These are phyloP conservation scores for Tapirus terrestris DNA, from an alignment of 2,113 vertebrate genomes.

Conservation along the genomic window DNA sequence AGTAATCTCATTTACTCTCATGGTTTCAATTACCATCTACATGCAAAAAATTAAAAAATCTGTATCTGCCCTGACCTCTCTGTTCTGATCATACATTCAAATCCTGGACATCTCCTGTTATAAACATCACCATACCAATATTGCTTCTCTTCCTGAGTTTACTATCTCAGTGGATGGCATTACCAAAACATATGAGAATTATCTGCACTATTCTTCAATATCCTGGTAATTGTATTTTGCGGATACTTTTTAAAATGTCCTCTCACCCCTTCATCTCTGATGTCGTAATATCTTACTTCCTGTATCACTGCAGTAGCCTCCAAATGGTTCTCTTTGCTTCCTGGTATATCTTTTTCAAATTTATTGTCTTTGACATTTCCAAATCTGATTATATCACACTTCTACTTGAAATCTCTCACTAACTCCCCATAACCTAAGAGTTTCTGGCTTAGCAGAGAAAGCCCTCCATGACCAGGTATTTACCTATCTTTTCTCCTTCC, in stretches of 20 bases:
- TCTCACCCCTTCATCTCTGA: not conserved
- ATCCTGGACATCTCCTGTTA: not conserved
- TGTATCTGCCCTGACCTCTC: not conserved
- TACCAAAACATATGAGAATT: not conserved
- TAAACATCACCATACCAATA: not conserved
- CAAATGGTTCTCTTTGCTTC: not conserved
- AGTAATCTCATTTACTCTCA: not conserved
- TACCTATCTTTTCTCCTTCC: not conserved
- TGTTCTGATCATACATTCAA: not conserved
- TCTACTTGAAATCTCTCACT: not conserved
- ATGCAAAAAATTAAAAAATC: not conserved
- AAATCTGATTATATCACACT: not conserved
- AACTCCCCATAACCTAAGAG: not conserved
- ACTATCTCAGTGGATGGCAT: not conserved
- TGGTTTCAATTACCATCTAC: not conserved
- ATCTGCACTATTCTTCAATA: not conserved
- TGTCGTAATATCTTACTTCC: not conserved
- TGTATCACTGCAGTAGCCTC: not conserved
- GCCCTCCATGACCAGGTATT: not conserved
- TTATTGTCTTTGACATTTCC: not conserved
- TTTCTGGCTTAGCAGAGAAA: not conserved
- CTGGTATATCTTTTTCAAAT: not conserved
- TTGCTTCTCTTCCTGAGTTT: not conserved
- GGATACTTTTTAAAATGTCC: not conserved
- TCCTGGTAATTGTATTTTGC: not conserved